Evolutionary conservation across 2,888 invertebrate genomes (phyloP).

Genomic region (Drosophila infuscata): DNA sequence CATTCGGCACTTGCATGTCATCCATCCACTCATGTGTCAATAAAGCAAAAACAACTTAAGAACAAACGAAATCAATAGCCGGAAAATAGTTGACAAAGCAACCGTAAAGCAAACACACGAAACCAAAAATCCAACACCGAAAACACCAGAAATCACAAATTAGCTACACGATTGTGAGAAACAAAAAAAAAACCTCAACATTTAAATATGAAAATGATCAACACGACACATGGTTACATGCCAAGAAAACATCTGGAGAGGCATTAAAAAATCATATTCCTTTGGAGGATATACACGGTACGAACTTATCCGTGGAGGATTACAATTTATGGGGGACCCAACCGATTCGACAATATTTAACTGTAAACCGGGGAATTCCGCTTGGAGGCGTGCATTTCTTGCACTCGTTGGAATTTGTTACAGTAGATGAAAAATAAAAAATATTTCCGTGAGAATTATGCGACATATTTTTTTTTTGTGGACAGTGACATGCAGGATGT

Average conservation of each 20-base stretch:
- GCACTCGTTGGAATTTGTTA: conserved; percentile 69
- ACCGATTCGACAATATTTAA: conserved; percentile 52
- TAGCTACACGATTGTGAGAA: conserved; percentile 82
- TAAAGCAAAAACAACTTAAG: conserved; percentile 27
- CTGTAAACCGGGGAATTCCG: conserved; percentile 55
- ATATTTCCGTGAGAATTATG: conserved; percentile 66
- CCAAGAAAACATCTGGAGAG: conserved; percentile 66
- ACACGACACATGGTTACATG: conserved; percentile 64
- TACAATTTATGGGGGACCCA: conserved; percentile 58
- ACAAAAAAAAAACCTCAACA: conserved; percentile 27
- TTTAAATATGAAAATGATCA: conserved; percentile 49
- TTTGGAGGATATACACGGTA: conserved; percentile 50
- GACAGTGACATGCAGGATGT: conserved; percentile 49
- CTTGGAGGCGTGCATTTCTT: conserved; percentile 58
- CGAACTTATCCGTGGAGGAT: conserved; percentile 63
- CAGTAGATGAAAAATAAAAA: conserved; percentile 40
- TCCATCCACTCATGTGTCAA: conserved; percentile 59
- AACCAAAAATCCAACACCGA: conserved; percentile 75
- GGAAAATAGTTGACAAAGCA: conserved; percentile 82
- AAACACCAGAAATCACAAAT: conserved; percentile 83
- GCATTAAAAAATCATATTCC: conserved; percentile 54
- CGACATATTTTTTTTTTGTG: conserved; percentile 12
- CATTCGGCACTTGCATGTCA: conserved; percentile 67
- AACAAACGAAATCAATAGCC: conserved; percentile 73
- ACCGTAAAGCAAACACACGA: conserved; percentile 73